These are phyloP conservation scores for Diploptera punctata DNA, from an alignment of 2,888 invertebrate species.

Conservation along the genomic window DNA sequence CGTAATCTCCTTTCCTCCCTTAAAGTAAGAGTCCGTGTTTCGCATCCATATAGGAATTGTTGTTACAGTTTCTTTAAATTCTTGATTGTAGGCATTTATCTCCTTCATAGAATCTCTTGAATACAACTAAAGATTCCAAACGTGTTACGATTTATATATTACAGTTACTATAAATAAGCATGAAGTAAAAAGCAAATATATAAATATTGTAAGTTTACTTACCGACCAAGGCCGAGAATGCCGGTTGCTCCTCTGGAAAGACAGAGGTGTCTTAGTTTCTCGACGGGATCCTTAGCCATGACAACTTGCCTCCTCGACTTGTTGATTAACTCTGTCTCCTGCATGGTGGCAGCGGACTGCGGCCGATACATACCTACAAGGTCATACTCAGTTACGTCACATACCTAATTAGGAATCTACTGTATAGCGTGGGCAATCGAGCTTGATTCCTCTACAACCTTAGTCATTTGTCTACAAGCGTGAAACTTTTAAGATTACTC, in stretches of 20 bases:
- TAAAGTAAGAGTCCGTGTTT: too few relatives aligned
- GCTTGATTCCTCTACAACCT: slow-evolving; percentile 4
- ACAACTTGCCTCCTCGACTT: slow-evolving; percentile 73
- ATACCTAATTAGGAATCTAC: background rate
- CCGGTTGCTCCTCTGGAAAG: slow-evolving; percentile 86
- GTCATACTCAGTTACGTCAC: slow-evolving; percentile 25
- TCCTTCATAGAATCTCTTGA: too few relatives aligned
- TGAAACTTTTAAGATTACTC: too few relatives aligned
- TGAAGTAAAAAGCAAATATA: too few relatives aligned
- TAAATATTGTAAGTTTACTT: slow-evolving; percentile 47
- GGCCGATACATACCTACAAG: slow-evolving; percentile 39
- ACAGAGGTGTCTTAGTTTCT: slow-evolving; percentile 83
- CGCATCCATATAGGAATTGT: too few relatives aligned
- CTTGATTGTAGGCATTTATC: too few relatives aligned
- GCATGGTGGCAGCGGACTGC: slow-evolving; percentile 53
- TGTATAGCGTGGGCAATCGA: background rate
- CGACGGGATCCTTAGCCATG: slow-evolving; percentile 77
- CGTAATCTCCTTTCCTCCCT: too few relatives aligned
- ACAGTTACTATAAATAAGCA: too few relatives aligned
- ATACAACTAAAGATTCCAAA: too few relatives aligned
- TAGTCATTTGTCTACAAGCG: too few relatives aligned
- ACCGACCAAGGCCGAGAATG: slow-evolving; percentile 88
- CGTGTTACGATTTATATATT: too few relatives aligned
- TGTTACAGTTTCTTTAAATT: too few relatives aligned
- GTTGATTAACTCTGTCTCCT: slow-evolving; percentile 81